A percentile compares a stretch with the other conserved stretches of the same genome.
Evolutionary conservation across 1,140 invertebrate genomes (phyloP).

Genomic region (Drosophila arawakana): DNA sequence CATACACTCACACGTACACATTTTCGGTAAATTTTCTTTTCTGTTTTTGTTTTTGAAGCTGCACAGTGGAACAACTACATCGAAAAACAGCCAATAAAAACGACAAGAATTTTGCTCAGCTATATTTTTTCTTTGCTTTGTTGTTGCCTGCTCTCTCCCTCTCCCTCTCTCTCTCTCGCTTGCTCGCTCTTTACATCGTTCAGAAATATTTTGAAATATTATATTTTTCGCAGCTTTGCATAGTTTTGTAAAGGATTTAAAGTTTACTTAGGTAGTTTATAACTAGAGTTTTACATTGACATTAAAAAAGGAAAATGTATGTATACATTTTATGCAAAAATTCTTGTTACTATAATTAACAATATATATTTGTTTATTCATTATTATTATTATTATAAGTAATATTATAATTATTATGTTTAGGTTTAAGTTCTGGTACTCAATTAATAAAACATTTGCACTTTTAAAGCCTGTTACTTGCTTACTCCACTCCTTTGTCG

Average conservation of each 20-base stretch:
- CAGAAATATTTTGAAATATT: slow-evolving; percentile 33
- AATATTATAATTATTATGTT: slow-evolving; percentile 52
- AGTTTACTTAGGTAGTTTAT: slow-evolving; percentile 68
- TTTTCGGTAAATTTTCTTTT: background rate
- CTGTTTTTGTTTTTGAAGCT: slow-evolving; percentile 16
- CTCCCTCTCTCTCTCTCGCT: background rate
- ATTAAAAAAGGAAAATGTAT: slow-evolving; percentile 74
- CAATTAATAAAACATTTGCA: slow-evolving; percentile 69
- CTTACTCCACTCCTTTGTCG: slow-evolving; percentile 33
- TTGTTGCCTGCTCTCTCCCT: slow-evolving; percentile 18
- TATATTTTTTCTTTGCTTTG: slow-evolving; percentile 9
- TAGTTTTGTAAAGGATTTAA: slow-evolving; percentile 53
- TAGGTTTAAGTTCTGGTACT: slow-evolving; percentile 65
- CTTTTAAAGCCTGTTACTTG: slow-evolving; percentile 65
- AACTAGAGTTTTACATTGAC: slow-evolving; percentile 77
- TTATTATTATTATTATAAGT: slow-evolving; percentile 7
- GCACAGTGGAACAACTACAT: slow-evolving; percentile 20
- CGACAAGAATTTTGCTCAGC: slow-evolving; percentile 34
- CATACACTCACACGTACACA: slow-evolving; percentile 12
- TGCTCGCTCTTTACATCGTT: background rate
- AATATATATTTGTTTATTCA: slow-evolving; percentile 28
- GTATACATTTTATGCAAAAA: slow-evolving; percentile 61
- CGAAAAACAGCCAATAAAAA: slow-evolving; percentile 35
- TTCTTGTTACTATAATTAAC: slow-evolving; percentile 60
- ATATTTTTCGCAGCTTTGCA: slow-evolving; percentile 18